Base-by-base conservation (phyloP, 2,797 vertebrate genomes). In the Molossus alvarezi region DNA sequence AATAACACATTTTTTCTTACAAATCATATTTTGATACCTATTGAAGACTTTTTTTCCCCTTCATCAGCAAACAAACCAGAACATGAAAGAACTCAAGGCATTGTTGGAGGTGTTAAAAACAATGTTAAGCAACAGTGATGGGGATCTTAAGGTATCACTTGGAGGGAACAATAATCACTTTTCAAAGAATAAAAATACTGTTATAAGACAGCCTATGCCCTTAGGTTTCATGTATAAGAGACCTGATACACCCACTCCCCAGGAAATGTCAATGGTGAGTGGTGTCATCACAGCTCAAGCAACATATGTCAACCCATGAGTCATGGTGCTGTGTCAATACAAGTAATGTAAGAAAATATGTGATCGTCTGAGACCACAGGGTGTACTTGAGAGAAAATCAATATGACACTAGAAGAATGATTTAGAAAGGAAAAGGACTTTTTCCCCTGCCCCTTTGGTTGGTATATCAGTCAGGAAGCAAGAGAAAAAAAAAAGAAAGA, bases 371-470 rank as follows among this genome's bases (percentile, higher is more conserved):
- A 96, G 51, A 93, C 83, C 92, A 87, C 6, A 37, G 87, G 94
- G n/a, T 29, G 79, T 11, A 90, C 83, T 89, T 97, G 83, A 97
- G 96, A 95, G 76, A 97, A 97, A 97, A 95, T 96, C 97, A 97
- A 88, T 91, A 95, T 73, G n/a, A 91, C 67, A 90, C 48, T 0
- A 3, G 20, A 81, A 92, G 95, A 73, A 82, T 58, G 23, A 97
- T 87, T 77, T 90, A 83, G 90, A 94, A 96, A 91, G 69, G 75
- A 65, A 88, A 97, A 96, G 13, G 18, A 51, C 21, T 72, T 51
- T 90, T 2, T 0, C 0, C 17, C 15, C 18, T 11, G 7, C 4
- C n/a, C 1, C 6, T 73, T 93, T 57, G 25, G 37, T 86, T 89
- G 58, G 76, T 88, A 51, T 51, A 37, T 83, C n/a, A 95, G 87